Base-by-base conservation (phyloP, 2,797 vertebrate species). In the Esox lucius region DNA sequence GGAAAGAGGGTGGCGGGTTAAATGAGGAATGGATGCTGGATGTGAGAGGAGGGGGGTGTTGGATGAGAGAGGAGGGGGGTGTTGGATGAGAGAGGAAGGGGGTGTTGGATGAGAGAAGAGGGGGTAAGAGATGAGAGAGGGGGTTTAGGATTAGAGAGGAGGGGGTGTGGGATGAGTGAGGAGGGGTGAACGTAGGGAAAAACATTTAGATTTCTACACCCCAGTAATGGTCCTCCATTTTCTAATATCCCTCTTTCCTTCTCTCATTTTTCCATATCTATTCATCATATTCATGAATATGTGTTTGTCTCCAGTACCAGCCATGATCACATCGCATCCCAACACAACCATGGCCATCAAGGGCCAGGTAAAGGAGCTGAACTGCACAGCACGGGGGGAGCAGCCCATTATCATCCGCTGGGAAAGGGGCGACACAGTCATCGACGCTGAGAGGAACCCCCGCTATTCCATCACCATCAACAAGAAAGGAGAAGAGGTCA, bases 331-430 rank as follows among this genome's bases (percentile, higher is more conserved):
- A 7, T 98, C 97, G 75, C 97, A 99, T 78, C 97, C 97, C 71
- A 98, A 99, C 87, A 98, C 96, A 65, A 98, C 97, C 11, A 92
- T 99, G 94, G 97, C 97, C 3, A 98, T 96, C 0, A 97, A 98
- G 90, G 97, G 97, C 48, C 97, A 98, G 64, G 97, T 96, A 91
- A 99, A 98, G 81, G 97, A 98, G 78, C 95, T 99, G 93, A 98
- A 96, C 89, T 99, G 97, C 80, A 97, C 95, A 0, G 97, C 97
- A 0, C 95, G 98, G 0, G 97, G 97, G 0, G 97, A 99, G 88
- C 98, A 98, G 82, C 97, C 97, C 88, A 99, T 99, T 86, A 98
- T 99, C 53, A 97, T 99, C 70, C 96, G 97, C 87, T 99, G 97
- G 97, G 97, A 99, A 90, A 95, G 98, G 68, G 98, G 97, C 0